Percentiles rank a stretch among this genome's conserved stretches.
These are phyloP conservation scores for Papilio xuthus DNA, from an alignment of 1,140 invertebrate species.

Conservation along the genomic window DNA sequence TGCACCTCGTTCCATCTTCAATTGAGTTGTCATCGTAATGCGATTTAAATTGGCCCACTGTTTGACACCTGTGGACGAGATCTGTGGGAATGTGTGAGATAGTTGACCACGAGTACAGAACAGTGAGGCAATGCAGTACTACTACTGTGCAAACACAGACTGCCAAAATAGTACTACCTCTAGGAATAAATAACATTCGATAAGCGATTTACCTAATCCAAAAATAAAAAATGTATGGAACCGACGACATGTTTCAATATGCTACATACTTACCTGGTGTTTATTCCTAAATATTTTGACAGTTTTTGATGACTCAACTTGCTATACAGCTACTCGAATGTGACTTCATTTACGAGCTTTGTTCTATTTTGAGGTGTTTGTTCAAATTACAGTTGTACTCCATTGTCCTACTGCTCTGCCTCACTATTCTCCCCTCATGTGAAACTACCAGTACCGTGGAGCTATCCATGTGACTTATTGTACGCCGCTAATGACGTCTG, in stretches of 20 bases:
- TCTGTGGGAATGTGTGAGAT: constrained; percentile 50
- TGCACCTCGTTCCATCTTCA: constrained; percentile 56
- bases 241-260: not conserved
- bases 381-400: not conserved
- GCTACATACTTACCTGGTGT: not conserved
- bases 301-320: too few relatives aligned
- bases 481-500: constrained; percentile 46
- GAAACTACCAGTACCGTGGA: constrained; percentile 43
- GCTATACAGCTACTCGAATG: not conserved
- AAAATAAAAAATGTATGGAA: too few relatives aligned
- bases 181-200: too few relatives aligned
- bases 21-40: constrained; percentile 73
- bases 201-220: too few relatives aligned
- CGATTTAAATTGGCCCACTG: constrained; percentile 66
- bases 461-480: constrained; percentile 62
- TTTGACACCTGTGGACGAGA: constrained; percentile 57
- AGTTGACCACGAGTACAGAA: not conserved
- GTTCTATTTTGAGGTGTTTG: not conserved
- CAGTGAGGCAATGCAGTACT: not conserved
- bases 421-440: not conserved
- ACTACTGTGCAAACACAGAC: not conserved
- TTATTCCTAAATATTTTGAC: too few relatives aligned
- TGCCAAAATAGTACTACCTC: too few relatives aligned
- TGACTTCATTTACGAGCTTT: not conserved
- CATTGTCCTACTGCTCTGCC: not conserved